Percentiles rank a stretch among this genome's conserved stretches.
phyloP scores from a whole-genome alignment of 2,797 vertebrate species.

The Macropodus opercularis region DNA sequence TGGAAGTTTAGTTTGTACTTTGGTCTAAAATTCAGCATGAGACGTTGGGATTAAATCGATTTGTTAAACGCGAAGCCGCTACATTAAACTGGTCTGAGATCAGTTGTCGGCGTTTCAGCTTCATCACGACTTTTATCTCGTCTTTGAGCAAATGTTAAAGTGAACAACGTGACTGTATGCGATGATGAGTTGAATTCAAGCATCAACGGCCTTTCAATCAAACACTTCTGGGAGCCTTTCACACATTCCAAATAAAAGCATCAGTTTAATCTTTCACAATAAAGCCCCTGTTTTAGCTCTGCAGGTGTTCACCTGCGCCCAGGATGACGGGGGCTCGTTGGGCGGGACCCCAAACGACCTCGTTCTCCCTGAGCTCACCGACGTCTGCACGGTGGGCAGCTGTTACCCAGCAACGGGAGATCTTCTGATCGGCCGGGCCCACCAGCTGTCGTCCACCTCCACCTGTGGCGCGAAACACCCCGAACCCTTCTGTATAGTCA shows the following conservation, averaged over 20 bases:
- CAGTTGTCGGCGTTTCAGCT: no score
- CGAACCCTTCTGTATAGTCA: slow-evolving; percentile 95
- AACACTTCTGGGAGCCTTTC: no score
- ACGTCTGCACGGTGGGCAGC: slow-evolving; percentile 94
- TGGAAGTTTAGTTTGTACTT: no score
- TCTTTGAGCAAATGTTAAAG: no score
- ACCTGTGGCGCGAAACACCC: slow-evolving; percentile 88
- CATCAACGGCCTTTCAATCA: no score
- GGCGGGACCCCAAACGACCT: slow-evolving; percentile 6
- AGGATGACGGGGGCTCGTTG: slow-evolving; percentile 42
- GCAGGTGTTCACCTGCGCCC: slow-evolving; percentile 69
- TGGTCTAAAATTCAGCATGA: no score
- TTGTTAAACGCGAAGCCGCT: no score
- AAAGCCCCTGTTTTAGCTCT: slow-evolving; percentile 66
- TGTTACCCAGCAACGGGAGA: slow-evolving; percentile 98
- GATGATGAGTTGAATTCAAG: no score
- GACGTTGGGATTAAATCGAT: no score
- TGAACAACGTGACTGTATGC: no score
- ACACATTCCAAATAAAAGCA: background rate
- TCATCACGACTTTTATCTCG: no score
- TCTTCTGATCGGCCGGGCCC: slow-evolving; percentile 91
- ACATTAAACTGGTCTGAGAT: no score
- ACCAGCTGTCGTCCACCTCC: slow-evolving; percentile 88
- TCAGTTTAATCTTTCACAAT: background rate
- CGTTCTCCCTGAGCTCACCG: slow-evolving; percentile 84